A percentile compares a stretch with the other conserved stretches of the same genome.
Conservation (phyloP, 2,888 invertebrate genomes). For the Acanthococcus lagerstroemiae region DNA sequence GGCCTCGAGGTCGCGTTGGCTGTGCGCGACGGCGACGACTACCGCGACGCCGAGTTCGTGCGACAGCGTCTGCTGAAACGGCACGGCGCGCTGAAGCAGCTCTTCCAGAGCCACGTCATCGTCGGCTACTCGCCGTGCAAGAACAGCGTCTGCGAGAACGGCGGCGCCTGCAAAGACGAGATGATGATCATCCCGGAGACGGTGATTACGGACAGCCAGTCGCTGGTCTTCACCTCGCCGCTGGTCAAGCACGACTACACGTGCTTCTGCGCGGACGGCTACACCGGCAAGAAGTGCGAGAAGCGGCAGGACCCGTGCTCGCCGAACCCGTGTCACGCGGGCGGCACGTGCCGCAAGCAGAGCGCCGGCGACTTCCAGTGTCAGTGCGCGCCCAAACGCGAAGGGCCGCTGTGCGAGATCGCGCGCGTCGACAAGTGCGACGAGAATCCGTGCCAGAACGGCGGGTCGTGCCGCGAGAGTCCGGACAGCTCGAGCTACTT, state of each 20-base stretch:
- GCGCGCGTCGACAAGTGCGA: constrained; percentile 77
- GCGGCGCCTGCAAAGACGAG: constrained; percentile 63
- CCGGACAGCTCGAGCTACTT: constrained; percentile 80
- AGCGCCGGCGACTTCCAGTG: constrained; percentile 79
- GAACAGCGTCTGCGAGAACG: constrained; percentile 62
- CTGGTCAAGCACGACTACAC: constrained; percentile 63
- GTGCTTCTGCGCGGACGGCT: constrained; percentile 75
- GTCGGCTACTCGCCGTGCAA: constrained; percentile 73
- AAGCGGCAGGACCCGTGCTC: constrained; percentile 82
- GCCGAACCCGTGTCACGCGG: constrained; percentile 76
- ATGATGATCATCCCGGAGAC: constrained; percentile 58
- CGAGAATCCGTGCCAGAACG: constrained; percentile 77
- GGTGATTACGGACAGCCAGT: constrained; percentile 68
- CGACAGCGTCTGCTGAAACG: constrained; percentile 56
- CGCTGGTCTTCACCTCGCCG: constrained; percentile 73
- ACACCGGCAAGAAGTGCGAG: constrained; percentile 71
- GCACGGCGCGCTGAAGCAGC: constrained; percentile 52
- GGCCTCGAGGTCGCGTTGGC: constrained; percentile 64
- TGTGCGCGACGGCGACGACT: constrained; percentile 49
- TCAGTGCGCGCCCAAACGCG: constrained; percentile 62
- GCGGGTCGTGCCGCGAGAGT: constrained; percentile 81
- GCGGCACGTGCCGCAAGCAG: constrained; percentile 72
- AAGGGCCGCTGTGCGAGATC: constrained; percentile 73
- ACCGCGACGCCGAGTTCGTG: constrained; percentile 51
- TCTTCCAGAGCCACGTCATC: constrained; percentile 53